Evolutionary conservation across 2,888 invertebrate species (phyloP), one percentile per base, ranked within the genome.

Genomic region (Lumbricus terrestris): DNA sequence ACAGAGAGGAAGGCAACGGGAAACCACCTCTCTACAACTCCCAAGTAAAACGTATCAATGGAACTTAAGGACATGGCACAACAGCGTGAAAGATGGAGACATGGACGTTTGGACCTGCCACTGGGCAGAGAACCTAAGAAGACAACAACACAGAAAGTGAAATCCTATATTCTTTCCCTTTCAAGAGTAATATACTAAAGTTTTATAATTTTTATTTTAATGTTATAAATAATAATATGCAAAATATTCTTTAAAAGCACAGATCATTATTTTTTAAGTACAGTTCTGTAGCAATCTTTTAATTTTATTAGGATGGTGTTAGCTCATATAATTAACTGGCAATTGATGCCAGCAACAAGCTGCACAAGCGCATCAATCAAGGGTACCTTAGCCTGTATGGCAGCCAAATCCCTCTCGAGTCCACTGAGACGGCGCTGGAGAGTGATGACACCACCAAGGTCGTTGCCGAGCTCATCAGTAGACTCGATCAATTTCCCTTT

Each of bases 341-440:
- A 34, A 88, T 29, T 88, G 38, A 35, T 29, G 20, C 23, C 38
- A 88, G 34, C 23, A 88, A 88, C 0, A 88, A 8, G 20, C 47
- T 20, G 69, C 33, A 89, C 37, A 89, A 29, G 23, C 5, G 23
- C 23, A 20, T 38, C 23, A 38, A 33, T n/a, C 38, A 18, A 23
- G 40, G 90, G 82, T 91, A 94, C 95, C 94, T 99, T 98, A 38
- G 99, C 98, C 95, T 99, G 98, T 93, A 99, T 99, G 82, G 99
- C 99, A 88, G 98, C 99, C 93, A 99, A 95, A 95, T 99, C 99
- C 91, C 99, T 97, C 95, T 99, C 99, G 98, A 99, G 99, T 92
- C 98, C 98, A 92, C 98, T 98, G 47, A 99, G 96, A 90, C 99
- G 97, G 90, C 99, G 96, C 95, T 99, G 98, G 69, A 99, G 96